These are phyloP conservation scores for Sceloporus tristichus DNA, from an alignment of 2,113 vertebrate genomes.

Conservation along the genomic window DNA sequence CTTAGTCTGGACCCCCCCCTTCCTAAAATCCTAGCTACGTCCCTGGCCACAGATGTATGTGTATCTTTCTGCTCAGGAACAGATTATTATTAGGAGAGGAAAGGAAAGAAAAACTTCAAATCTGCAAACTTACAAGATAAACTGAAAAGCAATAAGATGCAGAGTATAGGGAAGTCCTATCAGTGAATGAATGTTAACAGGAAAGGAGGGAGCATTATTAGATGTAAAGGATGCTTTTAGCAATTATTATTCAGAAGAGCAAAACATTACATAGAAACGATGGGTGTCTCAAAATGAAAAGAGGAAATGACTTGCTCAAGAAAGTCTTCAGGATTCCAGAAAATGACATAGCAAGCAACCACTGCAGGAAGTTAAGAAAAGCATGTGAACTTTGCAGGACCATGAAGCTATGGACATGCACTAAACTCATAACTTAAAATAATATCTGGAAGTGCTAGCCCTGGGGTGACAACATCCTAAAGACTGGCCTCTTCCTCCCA, in stretches of 20 bases:
- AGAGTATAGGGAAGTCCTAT: not conserved
- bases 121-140: not conserved
- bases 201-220: not conserved
- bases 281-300: not conserved
- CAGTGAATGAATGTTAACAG: not conserved
- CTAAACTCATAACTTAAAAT: not conserved
- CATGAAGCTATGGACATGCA: not conserved
- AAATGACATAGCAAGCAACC: constrained; percentile 35
- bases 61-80: not conserved
- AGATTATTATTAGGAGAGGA: not conserved
- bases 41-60: not conserved
- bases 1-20: too few relatives aligned
- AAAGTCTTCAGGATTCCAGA: too few relatives aligned
- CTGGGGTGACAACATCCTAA: not conserved
- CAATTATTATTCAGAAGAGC: constrained; percentile 5
- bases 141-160: not conserved
- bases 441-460: not conserved
- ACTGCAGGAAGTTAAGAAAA: constrained; percentile 37
- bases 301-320: not conserved
- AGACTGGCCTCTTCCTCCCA: too few relatives aligned
- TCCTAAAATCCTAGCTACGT: too few relatives aligned
- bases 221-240: constrained; percentile 16
- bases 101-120: not conserved
- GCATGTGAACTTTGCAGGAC: not conserved
- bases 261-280: constrained; percentile 16